phyloP scores from a whole-genome alignment of 2,113 vertebrate genomes.

The Blennius ocellaris region DNA sequence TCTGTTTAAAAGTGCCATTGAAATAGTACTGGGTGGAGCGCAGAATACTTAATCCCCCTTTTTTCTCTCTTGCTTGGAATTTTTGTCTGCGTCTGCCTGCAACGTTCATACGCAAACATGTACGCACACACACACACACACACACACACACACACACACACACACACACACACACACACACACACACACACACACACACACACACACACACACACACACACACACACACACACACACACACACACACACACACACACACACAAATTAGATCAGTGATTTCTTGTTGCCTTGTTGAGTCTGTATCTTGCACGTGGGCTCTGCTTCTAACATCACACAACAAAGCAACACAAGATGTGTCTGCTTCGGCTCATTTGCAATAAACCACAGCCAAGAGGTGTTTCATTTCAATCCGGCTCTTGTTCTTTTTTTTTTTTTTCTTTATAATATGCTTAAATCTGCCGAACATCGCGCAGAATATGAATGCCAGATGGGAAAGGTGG shows the following conservation, averaged over 20 bases:
- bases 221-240: too few species aligned
- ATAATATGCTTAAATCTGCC: slow-evolving; percentile 4
- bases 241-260: too few species aligned
- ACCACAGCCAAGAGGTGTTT: slow-evolving; percentile 31
- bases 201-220: too few species aligned
- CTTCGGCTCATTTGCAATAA: slow-evolving; percentile 1
- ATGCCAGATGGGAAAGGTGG: slow-evolving; percentile 3
- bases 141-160: too few species aligned
- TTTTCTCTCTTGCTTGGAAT: slow-evolving; percentile 22
- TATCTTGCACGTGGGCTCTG: too few species aligned
- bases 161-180: too few species aligned
- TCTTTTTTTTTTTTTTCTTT: too few species aligned
- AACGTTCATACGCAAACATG: not conserved
- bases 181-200: too few species aligned
- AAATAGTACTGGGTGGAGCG: slow-evolving; percentile 60
- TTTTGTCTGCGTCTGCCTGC: slow-evolving; percentile 22
- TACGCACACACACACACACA: too few species aligned
- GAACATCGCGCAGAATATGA: slow-evolving; percentile 1
- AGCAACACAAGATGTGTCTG: slow-evolving; percentile 3
- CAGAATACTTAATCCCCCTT: slow-evolving; percentile 14
- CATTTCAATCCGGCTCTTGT: slow-evolving; percentile 11
- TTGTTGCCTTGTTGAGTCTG: too few species aligned
- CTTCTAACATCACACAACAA: not conserved
- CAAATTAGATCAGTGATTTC: too few species aligned
- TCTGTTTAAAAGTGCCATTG: slow-evolving; percentile 46